These are phyloP conservation scores for Microtus pennsylvanicus DNA, from an alignment of 2,113 vertebrate species.

Conservation along the genomic window DNA sequence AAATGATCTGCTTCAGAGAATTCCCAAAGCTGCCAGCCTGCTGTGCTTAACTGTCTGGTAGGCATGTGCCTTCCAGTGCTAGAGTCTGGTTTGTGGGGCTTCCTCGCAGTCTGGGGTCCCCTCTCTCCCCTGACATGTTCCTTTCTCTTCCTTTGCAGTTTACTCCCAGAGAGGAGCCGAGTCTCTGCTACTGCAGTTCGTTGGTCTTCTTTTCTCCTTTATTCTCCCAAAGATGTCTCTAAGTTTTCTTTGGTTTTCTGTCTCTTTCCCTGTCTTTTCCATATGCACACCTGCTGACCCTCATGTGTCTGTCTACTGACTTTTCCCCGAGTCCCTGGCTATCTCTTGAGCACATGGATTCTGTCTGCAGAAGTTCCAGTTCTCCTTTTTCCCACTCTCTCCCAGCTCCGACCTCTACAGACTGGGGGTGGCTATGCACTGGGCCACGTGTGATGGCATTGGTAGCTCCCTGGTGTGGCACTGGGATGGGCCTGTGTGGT, in stretches of 20 bases:
- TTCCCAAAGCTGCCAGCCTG: background rate
- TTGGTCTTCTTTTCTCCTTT: constrained; percentile 16
- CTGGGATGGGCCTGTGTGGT: background rate
- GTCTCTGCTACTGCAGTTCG: background rate
- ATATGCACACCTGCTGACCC: background rate
- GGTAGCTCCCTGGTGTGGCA: constrained; percentile 19
- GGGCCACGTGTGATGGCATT: background rate
- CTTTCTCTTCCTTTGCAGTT: background rate
- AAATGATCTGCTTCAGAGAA: background rate
- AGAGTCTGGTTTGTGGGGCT: background rate
- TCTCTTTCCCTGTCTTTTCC: background rate
- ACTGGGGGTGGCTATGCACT: constrained; percentile 14
- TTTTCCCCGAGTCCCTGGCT: background rate
- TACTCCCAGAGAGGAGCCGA: background rate
- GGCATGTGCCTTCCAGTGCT: background rate
- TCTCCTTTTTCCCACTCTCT: background rate
- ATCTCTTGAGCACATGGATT: background rate
- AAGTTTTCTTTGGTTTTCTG: background rate
- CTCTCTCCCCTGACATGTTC: background rate
- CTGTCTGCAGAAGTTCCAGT: background rate
- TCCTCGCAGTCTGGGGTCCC: background rate
- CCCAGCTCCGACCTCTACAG: constrained; percentile 17
- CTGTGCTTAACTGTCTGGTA: background rate
- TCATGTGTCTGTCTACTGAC: background rate
- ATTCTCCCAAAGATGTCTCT: background rate